A percentile compares a stretch with the other conserved stretches of the same genome.
phyloP scores from a whole-genome alignment of 2,113 vertebrate genomes.

The Alligator mississippiensis region DNA sequence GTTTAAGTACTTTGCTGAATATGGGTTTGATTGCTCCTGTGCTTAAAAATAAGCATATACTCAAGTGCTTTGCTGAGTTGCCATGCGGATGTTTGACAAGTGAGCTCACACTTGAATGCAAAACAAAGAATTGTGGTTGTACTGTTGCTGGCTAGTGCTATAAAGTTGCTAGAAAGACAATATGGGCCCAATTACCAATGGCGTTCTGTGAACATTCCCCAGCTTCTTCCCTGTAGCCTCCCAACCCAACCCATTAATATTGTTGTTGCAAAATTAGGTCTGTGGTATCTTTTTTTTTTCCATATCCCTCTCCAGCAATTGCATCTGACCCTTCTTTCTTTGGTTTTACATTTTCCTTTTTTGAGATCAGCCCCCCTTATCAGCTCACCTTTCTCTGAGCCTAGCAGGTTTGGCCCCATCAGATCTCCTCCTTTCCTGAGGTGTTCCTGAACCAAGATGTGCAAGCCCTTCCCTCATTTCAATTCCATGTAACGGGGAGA shows the following conservation, averaged over 20 bases:
- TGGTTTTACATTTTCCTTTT: constrained; percentile 8
- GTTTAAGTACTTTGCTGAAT: constrained; percentile 3
- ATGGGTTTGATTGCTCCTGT: constrained; percentile 25
- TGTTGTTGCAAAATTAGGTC: background rate
- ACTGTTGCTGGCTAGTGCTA: constrained; percentile 23
- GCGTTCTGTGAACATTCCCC: constrained; percentile 5
- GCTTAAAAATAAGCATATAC: constrained; percentile 40
- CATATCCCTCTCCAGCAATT: background rate
- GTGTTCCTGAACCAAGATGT: constrained; percentile 33
- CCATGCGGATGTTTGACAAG: constrained; percentile 19
- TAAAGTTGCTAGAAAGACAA: constrained; percentile 9
- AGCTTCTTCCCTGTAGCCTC: background rate
- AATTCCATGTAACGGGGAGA: constrained; percentile 58
- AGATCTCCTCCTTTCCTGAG: constrained; percentile 27
- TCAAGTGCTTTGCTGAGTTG: constrained; percentile 18
- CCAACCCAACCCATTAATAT: background rate
- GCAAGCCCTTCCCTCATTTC: constrained; percentile 62
- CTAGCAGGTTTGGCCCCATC: constrained; percentile 35
- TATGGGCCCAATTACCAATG: background rate
- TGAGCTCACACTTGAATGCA: constrained; percentile 35
- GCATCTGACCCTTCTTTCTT: constrained; percentile 31
- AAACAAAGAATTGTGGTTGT: constrained; percentile 48
- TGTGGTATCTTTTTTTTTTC: background rate
- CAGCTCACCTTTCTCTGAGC: constrained; percentile 54
- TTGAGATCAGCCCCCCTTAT: constrained; percentile 14